Evolutionary conservation across 1,140 invertebrate genomes (phyloP).

Genomic region (Coelopa frigida): DNA sequence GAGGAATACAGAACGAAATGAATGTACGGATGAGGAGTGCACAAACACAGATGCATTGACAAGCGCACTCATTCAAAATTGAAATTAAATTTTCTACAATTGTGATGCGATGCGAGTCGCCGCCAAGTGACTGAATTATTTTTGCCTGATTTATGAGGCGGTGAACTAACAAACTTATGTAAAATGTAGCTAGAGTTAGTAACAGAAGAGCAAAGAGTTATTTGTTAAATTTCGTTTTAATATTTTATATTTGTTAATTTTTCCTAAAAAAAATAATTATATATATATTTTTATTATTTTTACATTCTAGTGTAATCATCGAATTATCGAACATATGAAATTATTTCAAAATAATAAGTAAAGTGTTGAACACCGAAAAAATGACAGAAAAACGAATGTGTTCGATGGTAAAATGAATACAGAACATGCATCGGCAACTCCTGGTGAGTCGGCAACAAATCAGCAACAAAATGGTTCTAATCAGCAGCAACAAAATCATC

Average conservation of each 20-base stretch:
- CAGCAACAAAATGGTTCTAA: slow-evolving; percentile 18
- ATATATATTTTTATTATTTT: background rate
- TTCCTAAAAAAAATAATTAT: background rate
- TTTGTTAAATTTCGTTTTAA: too few relatives aligned
- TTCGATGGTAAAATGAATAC: slow-evolving; percentile 11
- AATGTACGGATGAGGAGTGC: slow-evolving; percentile 3
- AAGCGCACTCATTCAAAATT: background rate
- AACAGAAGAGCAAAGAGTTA: slow-evolving; percentile 5
- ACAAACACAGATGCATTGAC: background rate
- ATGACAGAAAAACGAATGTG: too few relatives aligned
- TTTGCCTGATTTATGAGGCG: background rate
- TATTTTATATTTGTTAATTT: background rate
- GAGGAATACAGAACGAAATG: too few relatives aligned
- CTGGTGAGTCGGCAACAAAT: slow-evolving; percentile 13
- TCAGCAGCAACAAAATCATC: slow-evolving; percentile 16
- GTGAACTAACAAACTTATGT: background rate
- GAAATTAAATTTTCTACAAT: too few relatives aligned
- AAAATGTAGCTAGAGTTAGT: background rate
- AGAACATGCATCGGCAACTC: slow-evolving; percentile 10
- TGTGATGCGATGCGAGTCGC: too few relatives aligned
- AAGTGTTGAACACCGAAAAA: too few relatives aligned
- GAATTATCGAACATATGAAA: background rate
- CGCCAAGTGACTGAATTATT: background rate
- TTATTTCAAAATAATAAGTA: too few relatives aligned
- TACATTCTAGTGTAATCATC: too few relatives aligned